Percentiles rank a stretch among this genome's conserved stretches.
Conservation (phyloP, 2,888 invertebrate genomes). For the Dryomyza anilis region DNA sequence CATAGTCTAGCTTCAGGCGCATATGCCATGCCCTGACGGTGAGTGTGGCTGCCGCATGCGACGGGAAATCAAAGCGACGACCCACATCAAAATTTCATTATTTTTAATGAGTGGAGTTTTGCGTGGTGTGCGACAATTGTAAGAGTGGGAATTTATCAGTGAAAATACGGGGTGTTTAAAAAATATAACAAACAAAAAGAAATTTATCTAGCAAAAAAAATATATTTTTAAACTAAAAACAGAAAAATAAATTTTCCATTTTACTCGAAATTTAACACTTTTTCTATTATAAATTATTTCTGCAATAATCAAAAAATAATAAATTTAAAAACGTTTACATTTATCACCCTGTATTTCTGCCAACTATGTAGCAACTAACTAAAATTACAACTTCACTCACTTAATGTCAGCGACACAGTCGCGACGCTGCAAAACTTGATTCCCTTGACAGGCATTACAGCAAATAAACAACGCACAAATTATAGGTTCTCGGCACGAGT, state of each 20-base stretch:
- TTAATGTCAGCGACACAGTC: constrained; percentile 16
- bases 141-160: too few species aligned
- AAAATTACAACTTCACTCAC: neutral
- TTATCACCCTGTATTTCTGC: neutral
- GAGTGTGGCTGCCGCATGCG: too few species aligned
- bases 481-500: constrained; percentile 40
- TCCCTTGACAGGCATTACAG: constrained; percentile 48
- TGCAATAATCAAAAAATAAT: too few species aligned
- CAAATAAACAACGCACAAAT: constrained; percentile 52
- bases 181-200: too few species aligned
- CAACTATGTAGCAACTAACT: neutral
- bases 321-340: too few species aligned
- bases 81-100: constrained; percentile 29
- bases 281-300: too few species aligned
- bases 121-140: neutral
- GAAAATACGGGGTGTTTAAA: too few species aligned
- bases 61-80: constrained; percentile 34
- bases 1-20: constrained; percentile 39
- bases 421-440: constrained; percentile 20
- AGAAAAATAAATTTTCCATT: too few species aligned
- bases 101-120: constrained; percentile 21
- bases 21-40: too few species aligned
- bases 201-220: too few species aligned
- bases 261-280: too few species aligned
- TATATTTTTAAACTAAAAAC: too few species aligned